A percentile compares a stretch with the other conserved stretches of the same genome.
Conservation (phyloP, 2,888 invertebrate species). For the Erebia aethiops region DNA sequence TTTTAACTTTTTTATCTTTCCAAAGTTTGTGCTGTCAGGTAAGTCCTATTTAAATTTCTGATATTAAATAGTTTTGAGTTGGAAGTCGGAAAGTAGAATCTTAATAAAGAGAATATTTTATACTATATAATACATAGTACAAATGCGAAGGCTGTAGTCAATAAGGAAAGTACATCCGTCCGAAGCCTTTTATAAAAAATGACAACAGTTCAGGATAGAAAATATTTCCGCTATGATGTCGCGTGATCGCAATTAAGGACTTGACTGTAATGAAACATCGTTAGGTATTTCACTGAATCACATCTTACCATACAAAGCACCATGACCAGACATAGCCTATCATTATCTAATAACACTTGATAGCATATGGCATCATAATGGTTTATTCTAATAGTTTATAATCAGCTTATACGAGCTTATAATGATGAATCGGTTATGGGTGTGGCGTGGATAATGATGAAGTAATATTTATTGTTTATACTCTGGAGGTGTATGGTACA, state of each 20-base stretch:
- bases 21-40: no score
- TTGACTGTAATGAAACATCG: not conserved
- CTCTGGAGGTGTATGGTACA: not conserved
- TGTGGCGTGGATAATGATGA: not conserved
- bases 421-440: not conserved
- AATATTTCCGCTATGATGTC: not conserved
- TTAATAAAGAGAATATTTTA: no score
- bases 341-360: not conserved
- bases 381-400: not conserved
- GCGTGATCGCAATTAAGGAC: not conserved
- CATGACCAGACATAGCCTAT: not conserved
- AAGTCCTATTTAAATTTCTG: no score
- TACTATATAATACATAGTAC: no score
- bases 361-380: not conserved
- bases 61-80: no score
- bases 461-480: not conserved
- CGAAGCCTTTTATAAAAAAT: no score
- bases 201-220: no score
- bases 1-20: no score
- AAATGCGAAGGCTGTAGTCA: no score
- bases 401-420: slow-evolving; percentile 1
- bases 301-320: not conserved
- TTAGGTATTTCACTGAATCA: not conserved
- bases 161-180: no score
- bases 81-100: no score